Percentiles rank a stretch among this genome's conserved stretches.
Conservation (phyloP, 1,140 invertebrate genomes). For the Drosophila lini region DNA sequence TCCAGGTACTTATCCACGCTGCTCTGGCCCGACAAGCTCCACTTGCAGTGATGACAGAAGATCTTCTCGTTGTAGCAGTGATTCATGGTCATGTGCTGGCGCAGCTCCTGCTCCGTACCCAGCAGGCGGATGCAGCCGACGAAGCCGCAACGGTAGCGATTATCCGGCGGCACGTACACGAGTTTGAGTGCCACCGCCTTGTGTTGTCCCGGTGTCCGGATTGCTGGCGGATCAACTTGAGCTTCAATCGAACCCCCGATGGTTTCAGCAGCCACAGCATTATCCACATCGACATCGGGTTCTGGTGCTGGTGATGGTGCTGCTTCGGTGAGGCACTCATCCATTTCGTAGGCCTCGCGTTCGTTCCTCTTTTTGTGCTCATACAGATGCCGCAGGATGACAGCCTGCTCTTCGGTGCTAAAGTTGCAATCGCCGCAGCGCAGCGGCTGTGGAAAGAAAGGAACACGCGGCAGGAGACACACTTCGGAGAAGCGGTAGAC, state of each 20-base stretch:
- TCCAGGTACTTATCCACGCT: slow-evolving; percentile 6
- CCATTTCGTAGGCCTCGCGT: slow-evolving; percentile 10
- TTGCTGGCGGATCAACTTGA: too few species aligned
- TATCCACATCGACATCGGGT: neutral
- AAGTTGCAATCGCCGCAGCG: slow-evolving; percentile 39
- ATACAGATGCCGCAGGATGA: slow-evolving; percentile 25
- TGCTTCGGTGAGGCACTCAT: neutral
- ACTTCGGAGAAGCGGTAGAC: slow-evolving; percentile 34
- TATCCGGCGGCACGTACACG: slow-evolving; percentile 25
- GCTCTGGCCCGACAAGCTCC: rapidly evolving
- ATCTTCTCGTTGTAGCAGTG: slow-evolving; percentile 26
- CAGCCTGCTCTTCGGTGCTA: rapidly evolving
- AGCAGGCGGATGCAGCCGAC: neutral
- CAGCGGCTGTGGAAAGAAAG: rapidly evolving
- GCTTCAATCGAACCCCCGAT: neutral
- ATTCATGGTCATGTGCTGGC: slow-evolving; percentile 12
- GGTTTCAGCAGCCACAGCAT: too few species aligned
- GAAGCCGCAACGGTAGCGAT: slow-evolving; percentile 43
- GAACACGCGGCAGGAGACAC: neutral
- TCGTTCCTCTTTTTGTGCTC: slow-evolving; percentile 16
- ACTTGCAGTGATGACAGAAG: slow-evolving; percentile 38
- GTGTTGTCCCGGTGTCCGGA: slow-evolving; percentile 5
- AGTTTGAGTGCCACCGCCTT: neutral
- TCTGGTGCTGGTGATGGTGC: too few species aligned
- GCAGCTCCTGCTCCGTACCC: slow-evolving; percentile 14